Evolutionary conservation across 2,797 vertebrate genomes (phyloP).

Genomic region (Sebastes matsubarae): DNA sequence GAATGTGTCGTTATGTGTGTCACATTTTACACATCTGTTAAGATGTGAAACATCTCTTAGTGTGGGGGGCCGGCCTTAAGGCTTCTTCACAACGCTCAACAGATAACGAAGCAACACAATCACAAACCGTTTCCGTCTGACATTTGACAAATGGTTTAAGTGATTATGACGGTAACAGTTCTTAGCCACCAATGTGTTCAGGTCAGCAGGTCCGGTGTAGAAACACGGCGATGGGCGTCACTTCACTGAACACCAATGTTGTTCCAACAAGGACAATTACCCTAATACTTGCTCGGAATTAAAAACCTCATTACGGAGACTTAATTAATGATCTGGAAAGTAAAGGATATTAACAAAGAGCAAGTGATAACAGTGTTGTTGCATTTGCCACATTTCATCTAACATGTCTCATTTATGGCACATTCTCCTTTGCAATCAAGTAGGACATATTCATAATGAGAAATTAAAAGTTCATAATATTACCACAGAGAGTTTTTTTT

Average conservation of each 20-base stretch:
- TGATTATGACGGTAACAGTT: background rate
- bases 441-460: conserved; percentile 6
- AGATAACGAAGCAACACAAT: background rate
- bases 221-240: conserved; percentile 51
- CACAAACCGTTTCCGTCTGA: background rate
- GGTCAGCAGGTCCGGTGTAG: conserved; percentile 35
- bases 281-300: conserved; percentile 53
- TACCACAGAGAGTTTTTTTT: background rate
- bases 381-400: conserved; percentile 35
- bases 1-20: no score
- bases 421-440: conserved; percentile 26
- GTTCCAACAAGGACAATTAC: conserved; percentile 61
- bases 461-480: conserved; percentile 11
- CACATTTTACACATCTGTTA: no score
- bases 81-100: background rate
- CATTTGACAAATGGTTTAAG: conserved; percentile 24
- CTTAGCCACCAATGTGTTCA: background rate
- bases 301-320: conserved; percentile 59
- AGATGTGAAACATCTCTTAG: no score
- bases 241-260: conserved; percentile 42
- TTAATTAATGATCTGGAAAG: conserved; percentile 67
- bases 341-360: conserved; percentile 62
- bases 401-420: conserved; percentile 32
- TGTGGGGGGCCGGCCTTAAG: no score
- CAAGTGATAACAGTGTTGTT: conserved; percentile 14